phyloP scores from a whole-genome alignment of 2,113 vertebrate genomes.

The Synodontis membranacea region DNA sequence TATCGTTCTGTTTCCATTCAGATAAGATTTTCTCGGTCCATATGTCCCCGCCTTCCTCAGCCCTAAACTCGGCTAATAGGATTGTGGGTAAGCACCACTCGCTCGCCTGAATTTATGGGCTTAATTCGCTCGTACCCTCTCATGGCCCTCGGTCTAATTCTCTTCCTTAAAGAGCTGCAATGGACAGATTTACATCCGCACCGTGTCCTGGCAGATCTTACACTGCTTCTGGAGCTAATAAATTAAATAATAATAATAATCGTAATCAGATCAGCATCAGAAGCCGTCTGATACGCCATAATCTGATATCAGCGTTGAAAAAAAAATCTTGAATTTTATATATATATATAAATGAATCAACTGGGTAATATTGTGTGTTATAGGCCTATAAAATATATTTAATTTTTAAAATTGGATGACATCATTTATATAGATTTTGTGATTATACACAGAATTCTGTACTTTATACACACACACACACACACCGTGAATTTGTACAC shows the following conservation, averaged over 20 bases:
- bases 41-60: not conserved
- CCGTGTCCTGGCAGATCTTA: not conserved
- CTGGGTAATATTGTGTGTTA: not conserved
- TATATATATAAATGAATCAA: not conserved
- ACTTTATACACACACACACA: too few relatives aligned
- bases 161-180: conserved; percentile 41
- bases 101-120: conserved; percentile 46
- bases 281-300: too few relatives aligned
- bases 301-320: not conserved
- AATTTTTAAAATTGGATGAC: not conserved
- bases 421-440: too few relatives aligned
- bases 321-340: not conserved
- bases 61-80: conserved; percentile 49
- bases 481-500: too few relatives aligned
- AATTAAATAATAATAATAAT: not conserved
- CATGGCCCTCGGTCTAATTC: conserved; percentile 35
- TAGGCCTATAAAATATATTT: not conserved
- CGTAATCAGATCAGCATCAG: not conserved
- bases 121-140: conserved; percentile 44
- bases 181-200: not conserved
- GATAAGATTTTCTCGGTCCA: not conserved
- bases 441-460: too few relatives aligned
- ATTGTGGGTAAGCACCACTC: conserved; percentile 55
- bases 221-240: not conserved
- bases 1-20: not conserved